Conservation (phyloP, 2,888 invertebrate genomes). For the Synanthedon tipuliformis region DNA sequence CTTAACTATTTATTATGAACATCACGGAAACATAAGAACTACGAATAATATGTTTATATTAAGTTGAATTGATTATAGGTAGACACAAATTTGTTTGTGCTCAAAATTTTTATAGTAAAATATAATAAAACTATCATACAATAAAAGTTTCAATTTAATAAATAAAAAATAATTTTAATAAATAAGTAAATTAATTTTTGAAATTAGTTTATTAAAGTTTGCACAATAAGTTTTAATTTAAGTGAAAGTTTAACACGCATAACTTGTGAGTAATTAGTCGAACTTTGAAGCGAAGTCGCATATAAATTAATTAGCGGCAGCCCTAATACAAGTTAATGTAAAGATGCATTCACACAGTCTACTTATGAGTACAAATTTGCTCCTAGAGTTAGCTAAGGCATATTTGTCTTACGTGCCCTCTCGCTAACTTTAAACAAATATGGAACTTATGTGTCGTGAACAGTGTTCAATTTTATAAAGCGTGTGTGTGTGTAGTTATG, state of each 20-base stretch:
- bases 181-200: too few species aligned
- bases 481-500: constrained; percentile 43
- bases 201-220: neutral
- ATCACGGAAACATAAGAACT: too few species aligned
- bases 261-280: neutral
- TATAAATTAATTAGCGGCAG: constrained; percentile 42
- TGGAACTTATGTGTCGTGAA: constrained; percentile 36
- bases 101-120: too few species aligned
- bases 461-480: constrained; percentile 42
- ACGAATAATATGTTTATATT: too few species aligned
- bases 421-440: constrained; percentile 43
- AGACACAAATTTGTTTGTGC: too few species aligned
- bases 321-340: constrained; percentile 34
- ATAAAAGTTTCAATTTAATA: too few species aligned
- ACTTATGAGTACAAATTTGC: constrained; percentile 61
- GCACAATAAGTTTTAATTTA: constrained; percentile 10
- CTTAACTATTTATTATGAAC: too few species aligned
- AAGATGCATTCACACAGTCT: constrained; percentile 59
- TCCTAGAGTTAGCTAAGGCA: constrained; percentile 52
- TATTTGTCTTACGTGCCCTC: constrained; percentile 60
- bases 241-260: constrained; percentile 8
- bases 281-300: constrained; percentile 21
- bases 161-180: too few species aligned
- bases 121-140: too few species aligned
- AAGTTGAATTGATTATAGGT: too few species aligned